Base-by-base conservation (phyloP, 2,888 invertebrate genomes). In the Sesamia inferens region DNA sequence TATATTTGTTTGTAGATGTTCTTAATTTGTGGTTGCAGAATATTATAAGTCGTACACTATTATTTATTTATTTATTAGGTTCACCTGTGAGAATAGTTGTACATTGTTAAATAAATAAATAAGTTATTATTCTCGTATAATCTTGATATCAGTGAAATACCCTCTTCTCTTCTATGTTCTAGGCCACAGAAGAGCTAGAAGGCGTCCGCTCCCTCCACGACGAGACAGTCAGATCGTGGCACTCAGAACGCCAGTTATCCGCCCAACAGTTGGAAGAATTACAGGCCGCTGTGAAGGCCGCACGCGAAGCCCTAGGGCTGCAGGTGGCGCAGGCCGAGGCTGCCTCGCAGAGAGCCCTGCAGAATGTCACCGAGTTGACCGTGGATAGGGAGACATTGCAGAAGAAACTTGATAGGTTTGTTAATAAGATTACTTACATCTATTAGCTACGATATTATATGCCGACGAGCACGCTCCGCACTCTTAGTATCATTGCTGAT, bases 191-290 rank as follows among this genome's bases (percentile, higher is more conserved):
- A n/a, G 96, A 96, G 85, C 80, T 96, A 79, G 96, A 97, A 81
- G 95, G 95, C 68, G 95, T 96, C 19, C 93, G 95, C 0, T 96
- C 96, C 2, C 88, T 97, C 59, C 96, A 96, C 91, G 95, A 96
- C 87, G 96, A 96, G 90, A 96, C 96, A 10, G 90, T 96, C 5
- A 90, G 93, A n/a, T 72, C 91, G 76, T 95, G 95, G 94, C 92
- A 91, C 57, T 74, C 87, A 48, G 92, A 91, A 82, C 92, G 95
- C 71, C 85, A 82, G 63, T 85, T 44, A 5, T 87, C 83, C 8
- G 88, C 92, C 67, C 76, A 42, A 47, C 87, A 65, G 78, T 68
- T 87, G 48, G 83, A 84, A 16, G 73, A n/a, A 2, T 63, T 85
- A 44, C 71, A 69, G 51, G 59, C n/a, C 2, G 77, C 79, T 65